Evolutionary conservation across 2,797 vertebrate species (phyloP).

Genomic region (Meda fulgida): DNA sequence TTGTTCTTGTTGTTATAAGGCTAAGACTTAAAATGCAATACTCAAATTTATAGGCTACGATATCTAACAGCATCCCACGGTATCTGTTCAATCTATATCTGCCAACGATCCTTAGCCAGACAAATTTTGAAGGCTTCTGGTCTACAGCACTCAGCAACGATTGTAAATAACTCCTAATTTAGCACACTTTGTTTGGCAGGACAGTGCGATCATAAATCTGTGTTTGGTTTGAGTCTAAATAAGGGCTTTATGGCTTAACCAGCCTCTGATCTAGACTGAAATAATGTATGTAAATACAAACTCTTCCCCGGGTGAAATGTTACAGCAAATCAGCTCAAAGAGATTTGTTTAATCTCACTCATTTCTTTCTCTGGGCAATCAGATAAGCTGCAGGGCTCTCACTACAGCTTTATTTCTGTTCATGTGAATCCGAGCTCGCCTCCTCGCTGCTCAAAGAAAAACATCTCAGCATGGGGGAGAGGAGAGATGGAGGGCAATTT

Average conservation of each 20-base stretch:
- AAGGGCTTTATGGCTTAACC: slow-evolving; percentile 34
- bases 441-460: slow-evolving; percentile 6
- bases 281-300: slow-evolving; percentile 9
- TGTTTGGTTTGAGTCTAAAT: slow-evolving; percentile 17
- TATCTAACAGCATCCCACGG: too few species aligned
- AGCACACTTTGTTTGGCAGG: neutral
- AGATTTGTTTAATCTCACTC: slow-evolving; percentile 64
- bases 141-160: neutral
- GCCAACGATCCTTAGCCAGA: neutral
- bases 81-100: neutral
- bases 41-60: neutral
- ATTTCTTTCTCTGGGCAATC: slow-evolving; percentile 58
- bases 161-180: neutral
- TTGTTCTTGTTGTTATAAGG: neutral
- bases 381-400: slow-evolving; percentile 61
- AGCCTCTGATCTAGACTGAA: slow-evolving; percentile 17
- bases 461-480: slow-evolving; percentile 1
- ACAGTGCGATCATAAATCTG: neutral
- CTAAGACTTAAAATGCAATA: neutral
- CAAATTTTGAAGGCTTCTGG: neutral
- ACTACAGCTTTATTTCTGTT: slow-evolving; percentile 11
- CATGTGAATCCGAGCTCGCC: neutral
- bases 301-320: neutral
- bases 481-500: neutral
- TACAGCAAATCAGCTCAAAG: slow-evolving; percentile 61